Percentiles rank a stretch among this genome's conserved stretches.
These are phyloP conservation scores for Tanytarsus gracilentus DNA, from an alignment of 2,888 invertebrate species.

Conservation along the genomic window DNA sequence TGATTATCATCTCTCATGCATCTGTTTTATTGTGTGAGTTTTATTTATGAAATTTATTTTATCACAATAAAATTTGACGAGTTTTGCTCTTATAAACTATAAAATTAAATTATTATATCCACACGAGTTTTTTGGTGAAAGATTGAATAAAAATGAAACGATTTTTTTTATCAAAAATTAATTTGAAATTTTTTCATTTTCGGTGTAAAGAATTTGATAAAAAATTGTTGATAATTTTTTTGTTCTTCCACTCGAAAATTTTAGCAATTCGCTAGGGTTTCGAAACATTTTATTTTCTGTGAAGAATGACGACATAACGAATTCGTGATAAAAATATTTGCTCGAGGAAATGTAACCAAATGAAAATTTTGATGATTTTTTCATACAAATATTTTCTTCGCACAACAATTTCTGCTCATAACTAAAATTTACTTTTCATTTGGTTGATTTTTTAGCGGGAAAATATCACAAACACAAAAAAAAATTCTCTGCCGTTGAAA, in stretches of 20 bases:
- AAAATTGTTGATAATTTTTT: no score
- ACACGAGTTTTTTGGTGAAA: no score
- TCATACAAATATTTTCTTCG: neutral
- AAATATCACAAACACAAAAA: no score
- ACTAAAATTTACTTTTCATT: conserved; percentile 26
- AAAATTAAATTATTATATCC: neutral
- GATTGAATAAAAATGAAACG: no score
- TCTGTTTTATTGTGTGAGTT: neutral
- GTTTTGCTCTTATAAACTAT: conserved; percentile 14
- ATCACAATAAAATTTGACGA: conserved; percentile 29
- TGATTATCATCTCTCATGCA: neutral
- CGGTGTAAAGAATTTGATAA: no score
- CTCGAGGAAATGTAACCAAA: conserved; percentile 9
- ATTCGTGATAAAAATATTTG: conserved; percentile 21
- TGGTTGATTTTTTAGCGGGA: neutral
- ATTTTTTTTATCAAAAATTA: no score
- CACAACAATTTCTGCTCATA: neutral
- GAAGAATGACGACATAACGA: neutral
- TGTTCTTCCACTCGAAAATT: no score
- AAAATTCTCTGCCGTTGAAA: no score
- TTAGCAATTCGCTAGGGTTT: no score
- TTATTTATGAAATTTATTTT: neutral
- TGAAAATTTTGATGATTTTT: conserved; percentile 25
- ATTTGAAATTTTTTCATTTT: no score
- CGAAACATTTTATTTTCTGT: neutral